Evolutionary conservation across 2,888 invertebrate genomes (phyloP).

Genomic region (Thereva unica): DNA sequence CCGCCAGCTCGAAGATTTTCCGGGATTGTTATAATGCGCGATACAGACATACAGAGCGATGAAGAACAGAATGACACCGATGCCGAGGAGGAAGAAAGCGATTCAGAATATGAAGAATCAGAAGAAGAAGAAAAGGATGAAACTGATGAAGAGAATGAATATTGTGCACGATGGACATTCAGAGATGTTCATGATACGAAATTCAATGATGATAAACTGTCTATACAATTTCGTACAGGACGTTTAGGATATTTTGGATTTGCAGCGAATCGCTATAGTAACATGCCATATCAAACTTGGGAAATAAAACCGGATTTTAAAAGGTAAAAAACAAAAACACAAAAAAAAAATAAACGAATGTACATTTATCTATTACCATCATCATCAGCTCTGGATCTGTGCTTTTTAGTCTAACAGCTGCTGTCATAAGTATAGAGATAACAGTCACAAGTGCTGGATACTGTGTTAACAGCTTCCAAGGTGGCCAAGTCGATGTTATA

Average conservation of each 20-base stretch:
- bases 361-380: neutral
- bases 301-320: constrained; percentile 73
- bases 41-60: constrained; percentile 34
- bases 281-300: constrained; percentile 86
- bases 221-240: constrained; percentile 75
- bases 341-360: neutral
- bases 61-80: constrained; percentile 7
- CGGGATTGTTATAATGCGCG: constrained; percentile 42
- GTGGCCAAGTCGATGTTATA: constrained; percentile 51
- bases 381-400: constrained; percentile 51
- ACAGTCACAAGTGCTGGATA: constrained; percentile 58
- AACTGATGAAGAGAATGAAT: constrained; percentile 21
- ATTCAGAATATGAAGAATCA: constrained; percentile 35
- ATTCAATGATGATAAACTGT: constrained; percentile 83
- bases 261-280: constrained; percentile 73
- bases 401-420: constrained; percentile 62
- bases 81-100: constrained; percentile 34
- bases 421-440: constrained; percentile 64
- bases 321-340: constrained; percentile 55
- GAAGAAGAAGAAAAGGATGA: constrained; percentile 11
- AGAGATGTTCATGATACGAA: constrained; percentile 77
- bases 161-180: constrained; percentile 66
- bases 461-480: constrained; percentile 56
- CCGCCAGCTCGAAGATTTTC: constrained; percentile 40
- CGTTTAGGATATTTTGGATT: constrained; percentile 71